These are phyloP conservation scores for Aurelia sp. DNA, from an alignment of 30 jellyfish, hydroid and myxozoan genomes.

Conservation along the genomic window DNA sequence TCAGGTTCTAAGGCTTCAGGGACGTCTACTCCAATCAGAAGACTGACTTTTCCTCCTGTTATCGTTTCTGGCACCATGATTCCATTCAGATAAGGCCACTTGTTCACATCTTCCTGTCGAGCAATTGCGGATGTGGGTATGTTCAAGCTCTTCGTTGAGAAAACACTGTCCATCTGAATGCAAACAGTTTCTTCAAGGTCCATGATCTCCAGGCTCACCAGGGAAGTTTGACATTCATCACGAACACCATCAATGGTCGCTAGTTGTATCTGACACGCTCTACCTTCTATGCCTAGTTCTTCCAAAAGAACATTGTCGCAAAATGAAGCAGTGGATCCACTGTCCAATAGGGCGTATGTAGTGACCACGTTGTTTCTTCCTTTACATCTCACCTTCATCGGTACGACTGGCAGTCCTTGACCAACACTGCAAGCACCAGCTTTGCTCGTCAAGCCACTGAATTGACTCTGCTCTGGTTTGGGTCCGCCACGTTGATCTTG, in stretches of 20 bases:
- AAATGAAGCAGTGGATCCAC: conserved; percentile 54
- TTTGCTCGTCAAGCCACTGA: conserved; percentile 24
- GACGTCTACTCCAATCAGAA: background rate
- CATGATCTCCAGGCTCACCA: conserved; percentile 31
- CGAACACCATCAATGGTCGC: conserved; percentile 54
- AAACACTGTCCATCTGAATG: conserved; percentile 48
- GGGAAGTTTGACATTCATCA: conserved; percentile 12
- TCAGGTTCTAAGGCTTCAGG: background rate
- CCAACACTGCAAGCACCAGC: background rate
- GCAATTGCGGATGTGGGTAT: conserved; percentile 41
- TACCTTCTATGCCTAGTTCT: conserved; percentile 37
- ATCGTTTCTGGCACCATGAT: background rate
- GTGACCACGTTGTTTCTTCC: background rate
- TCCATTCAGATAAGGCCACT: conserved; percentile 15
- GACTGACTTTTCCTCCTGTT: background rate
- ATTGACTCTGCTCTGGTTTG: conserved; percentile 13
- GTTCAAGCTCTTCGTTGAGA: conserved; percentile 39
- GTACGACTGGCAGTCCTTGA: conserved; percentile 56
- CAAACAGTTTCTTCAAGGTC: conserved; percentile 38
- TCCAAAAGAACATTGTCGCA: conserved; percentile 24
- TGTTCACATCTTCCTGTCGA: conserved; percentile 49
- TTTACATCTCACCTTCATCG: conserved; percentile 22
- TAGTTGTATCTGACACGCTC: conserved; percentile 41
- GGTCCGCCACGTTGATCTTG: background rate
- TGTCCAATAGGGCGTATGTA: conserved; percentile 53